phyloP scores from a whole-genome alignment of 2,888 invertebrate species.

The Taenaris catops region DNA sequence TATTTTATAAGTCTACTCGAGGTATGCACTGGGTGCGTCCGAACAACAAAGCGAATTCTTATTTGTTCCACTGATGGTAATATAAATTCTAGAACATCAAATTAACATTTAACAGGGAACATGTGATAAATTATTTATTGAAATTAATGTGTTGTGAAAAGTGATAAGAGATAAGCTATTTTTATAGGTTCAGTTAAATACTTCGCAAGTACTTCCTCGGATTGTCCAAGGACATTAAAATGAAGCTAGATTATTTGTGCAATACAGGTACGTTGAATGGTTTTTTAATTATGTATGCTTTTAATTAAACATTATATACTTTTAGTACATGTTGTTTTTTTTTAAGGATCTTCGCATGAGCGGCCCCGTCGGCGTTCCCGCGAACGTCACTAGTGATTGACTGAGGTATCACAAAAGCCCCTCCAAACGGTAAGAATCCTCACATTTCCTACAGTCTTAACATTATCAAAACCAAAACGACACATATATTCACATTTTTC shows the following conservation, averaged over 20 bases:
- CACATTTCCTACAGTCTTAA: slow-evolving; percentile 10
- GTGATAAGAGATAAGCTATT: slow-evolving; percentile 1
- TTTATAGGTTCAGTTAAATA: no score
- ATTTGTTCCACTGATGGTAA: background rate
- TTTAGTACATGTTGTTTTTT: no score
- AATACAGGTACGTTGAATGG: no score
- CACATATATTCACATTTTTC: slow-evolving; percentile 13
- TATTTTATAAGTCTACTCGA: slow-evolving; percentile 53
- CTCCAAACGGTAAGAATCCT: slow-evolving; percentile 68
- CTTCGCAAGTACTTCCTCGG: no score
- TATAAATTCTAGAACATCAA: background rate
- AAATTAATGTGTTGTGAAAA: background rate
- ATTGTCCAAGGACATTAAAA: no score
- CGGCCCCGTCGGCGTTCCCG: slow-evolving; percentile 67
- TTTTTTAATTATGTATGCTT: no score
- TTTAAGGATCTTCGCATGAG: slow-evolving; percentile 58
- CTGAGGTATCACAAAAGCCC: slow-evolving; percentile 79
- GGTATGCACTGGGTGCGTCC: slow-evolving; percentile 46
- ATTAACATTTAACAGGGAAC: background rate
- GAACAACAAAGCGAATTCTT: slow-evolving; percentile 16
- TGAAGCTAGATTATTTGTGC: no score
- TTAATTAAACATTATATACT: no score
- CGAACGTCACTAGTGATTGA: slow-evolving; percentile 66
- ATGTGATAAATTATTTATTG: slow-evolving; percentile 7
- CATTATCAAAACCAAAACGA: slow-evolving; percentile 11